Evolutionary conservation across 2,888 invertebrate genomes (phyloP), one percentile per base, ranked within the genome.

Genomic region (Nymphalis urticae): DNA sequence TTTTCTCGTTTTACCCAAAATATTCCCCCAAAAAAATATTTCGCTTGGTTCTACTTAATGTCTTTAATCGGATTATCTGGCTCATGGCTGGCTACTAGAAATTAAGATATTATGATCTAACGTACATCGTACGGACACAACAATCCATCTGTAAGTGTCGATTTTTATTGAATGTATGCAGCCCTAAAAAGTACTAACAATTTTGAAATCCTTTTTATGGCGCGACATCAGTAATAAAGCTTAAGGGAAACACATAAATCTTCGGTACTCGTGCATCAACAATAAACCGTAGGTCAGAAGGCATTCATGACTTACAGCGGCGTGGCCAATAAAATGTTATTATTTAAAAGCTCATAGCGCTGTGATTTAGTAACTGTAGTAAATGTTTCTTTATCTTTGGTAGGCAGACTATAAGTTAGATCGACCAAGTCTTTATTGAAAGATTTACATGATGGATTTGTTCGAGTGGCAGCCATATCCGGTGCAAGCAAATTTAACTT

Each of bases 401-500:
- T 56, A 62, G 86, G 83, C 77, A 74, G 72, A 71, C 68, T 73
- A 69, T 74, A 69, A 75, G 74, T 78, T 74, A 74, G 79, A 79
- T 78, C 73, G 80, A 80, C 83, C 85, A 86, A 81, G 82, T 83
- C 83, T 82, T 84, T 82, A 84, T 85, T 86, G 84, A 83, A 76
- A 82, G 79, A 79, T 80, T 75, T 79, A 84, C 64, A 64, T 86
- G 89, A 88, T 76, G 87, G 88, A 90, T 88, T 82, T 77, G 82
- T 88, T 89, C 89, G 84, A 91, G 90, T 87, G 88, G 85, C 88
- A 84, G 87, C 83, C 85, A 87, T 90, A 89, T 92, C 92, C 92
- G 92, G 92, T 85, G 84, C 83, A 85, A 87, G 90, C 90, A 89
- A 90, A 90, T 89, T 92, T 89, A 90, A 90, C 90, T 88, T 77